phyloP scores from a whole-genome alignment of 1,140 invertebrate species.

The Polypedilum vanderplanki region DNA sequence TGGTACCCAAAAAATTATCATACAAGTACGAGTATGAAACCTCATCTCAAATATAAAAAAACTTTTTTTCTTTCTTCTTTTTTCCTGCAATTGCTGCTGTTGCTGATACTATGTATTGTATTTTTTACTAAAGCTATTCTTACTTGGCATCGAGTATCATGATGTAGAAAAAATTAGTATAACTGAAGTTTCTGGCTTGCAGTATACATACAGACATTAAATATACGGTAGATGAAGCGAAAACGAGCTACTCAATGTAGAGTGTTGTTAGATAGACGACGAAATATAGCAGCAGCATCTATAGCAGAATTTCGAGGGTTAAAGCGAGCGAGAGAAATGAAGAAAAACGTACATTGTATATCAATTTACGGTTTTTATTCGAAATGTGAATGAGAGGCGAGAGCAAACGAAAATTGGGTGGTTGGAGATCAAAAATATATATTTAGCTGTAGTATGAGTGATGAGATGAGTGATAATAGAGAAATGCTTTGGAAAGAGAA shows the following conservation, averaged over 20 bases:
- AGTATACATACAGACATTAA: not conserved
- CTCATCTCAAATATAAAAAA: not conserved
- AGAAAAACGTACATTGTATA: slow-evolving; percentile 7
- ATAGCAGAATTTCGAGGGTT: not conserved
- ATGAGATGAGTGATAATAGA: not conserved
- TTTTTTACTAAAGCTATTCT: not conserved
- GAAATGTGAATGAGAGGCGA: not conserved
- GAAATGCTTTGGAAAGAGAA: not conserved
- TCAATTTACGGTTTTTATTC: slow-evolving; percentile 15
- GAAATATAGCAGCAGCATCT: not conserved
- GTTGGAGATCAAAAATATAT: no score
- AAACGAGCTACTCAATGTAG: slow-evolving; percentile 14
- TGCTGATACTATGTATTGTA: not conserved
- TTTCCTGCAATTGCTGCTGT: not conserved
- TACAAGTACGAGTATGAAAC: not conserved
- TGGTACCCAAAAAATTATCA: not conserved
- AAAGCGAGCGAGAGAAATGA: not conserved
- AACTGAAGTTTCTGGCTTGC: no score
- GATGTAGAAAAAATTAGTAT: not conserved
- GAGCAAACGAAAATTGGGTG: no score
- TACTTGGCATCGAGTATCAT: slow-evolving; percentile 2
- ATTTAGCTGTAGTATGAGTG: not conserved
- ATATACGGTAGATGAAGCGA: not conserved
- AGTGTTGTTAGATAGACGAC: not conserved
- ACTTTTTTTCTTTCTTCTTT: not conserved